phyloP scores from a whole-genome alignment of 2,113 vertebrate genomes.

The Bubo blakistoni region DNA sequence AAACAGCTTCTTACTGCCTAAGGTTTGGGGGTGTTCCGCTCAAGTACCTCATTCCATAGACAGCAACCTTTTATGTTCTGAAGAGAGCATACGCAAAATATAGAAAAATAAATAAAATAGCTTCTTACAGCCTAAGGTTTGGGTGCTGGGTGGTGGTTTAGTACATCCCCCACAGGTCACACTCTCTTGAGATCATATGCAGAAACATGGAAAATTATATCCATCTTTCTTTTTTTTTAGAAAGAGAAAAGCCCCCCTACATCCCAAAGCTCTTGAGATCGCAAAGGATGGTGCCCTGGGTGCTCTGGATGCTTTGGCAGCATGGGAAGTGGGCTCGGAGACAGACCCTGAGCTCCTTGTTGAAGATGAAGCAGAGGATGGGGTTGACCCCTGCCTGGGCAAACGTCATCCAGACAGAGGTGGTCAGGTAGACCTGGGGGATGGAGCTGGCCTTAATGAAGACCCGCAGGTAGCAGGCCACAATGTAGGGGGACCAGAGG shows the following conservation, averaged over 20 bases:
- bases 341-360: conserved; percentile 89
- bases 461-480: conserved; percentile 91
- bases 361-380: conserved; percentile 92
- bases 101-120: conserved; percentile 68
- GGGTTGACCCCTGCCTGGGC: conserved; percentile 94
- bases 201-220: conserved; percentile 42
- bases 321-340: conserved; percentile 88
- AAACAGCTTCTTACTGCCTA: conserved; percentile 66
- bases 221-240: conserved; percentile 19
- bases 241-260: conserved; percentile 43
- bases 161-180: conserved; percentile 43
- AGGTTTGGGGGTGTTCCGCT: conserved; percentile 45
- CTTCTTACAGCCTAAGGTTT: conserved; percentile 65
- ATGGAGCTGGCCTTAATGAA: conserved; percentile 83
- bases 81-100: conserved; percentile 63
- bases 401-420: conserved; percentile 95
- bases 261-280: conserved; percentile 78
- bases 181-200: conserved; percentile 43
- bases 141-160: conserved; percentile 41
- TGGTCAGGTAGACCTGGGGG: conserved; percentile 89
- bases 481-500: conserved; percentile 93
- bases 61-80: conserved; percentile 51
- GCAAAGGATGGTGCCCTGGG: conserved; percentile 87
- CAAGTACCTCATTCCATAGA: conserved; percentile 48
- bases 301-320: conserved; percentile 85